phyloP scores from a whole-genome alignment of 1,140 invertebrate species.

The Drosophila repleta region DNA sequence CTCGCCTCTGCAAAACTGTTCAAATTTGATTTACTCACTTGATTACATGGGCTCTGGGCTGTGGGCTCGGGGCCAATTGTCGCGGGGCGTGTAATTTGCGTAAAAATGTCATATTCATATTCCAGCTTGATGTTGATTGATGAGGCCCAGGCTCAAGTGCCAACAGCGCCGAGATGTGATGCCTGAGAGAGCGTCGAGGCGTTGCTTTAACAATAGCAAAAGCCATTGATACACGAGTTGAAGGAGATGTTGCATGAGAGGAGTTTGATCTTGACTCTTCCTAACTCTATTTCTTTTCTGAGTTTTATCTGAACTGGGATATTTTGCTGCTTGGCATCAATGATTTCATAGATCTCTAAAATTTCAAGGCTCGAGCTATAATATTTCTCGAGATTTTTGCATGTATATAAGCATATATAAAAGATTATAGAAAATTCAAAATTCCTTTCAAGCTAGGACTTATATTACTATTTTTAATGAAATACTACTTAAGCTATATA shows the following conservation, averaged over 20 bases:
- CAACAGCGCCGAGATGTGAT: conserved; percentile 35
- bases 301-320: too few relatives aligned
- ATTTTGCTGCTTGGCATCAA: too few relatives aligned
- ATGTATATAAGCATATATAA: too few relatives aligned
- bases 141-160: conserved; percentile 54
- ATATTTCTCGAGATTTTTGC: too few relatives aligned
- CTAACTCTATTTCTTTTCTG: too few relatives aligned
- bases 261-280: background rate
- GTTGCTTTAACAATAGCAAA: background rate
- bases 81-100: conserved; percentile 77
- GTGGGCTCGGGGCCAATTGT: conserved; percentile 64
- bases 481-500: too few relatives aligned
- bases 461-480: too few relatives aligned
- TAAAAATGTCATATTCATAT: conserved; percentile 82
- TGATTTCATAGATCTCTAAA: too few relatives aligned
- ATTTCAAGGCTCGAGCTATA: too few relatives aligned
- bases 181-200: background rate
- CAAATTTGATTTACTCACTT: conserved; percentile 82
- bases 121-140: conserved; percentile 70
- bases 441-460: too few relatives aligned
- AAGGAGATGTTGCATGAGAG: background rate
- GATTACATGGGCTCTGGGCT: conserved; percentile 50
- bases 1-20: conserved; percentile 68
- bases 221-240: background rate
- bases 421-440: too few relatives aligned